A percentile compares a stretch with the other conserved stretches of the same genome.
Conservation (phyloP, 2,797 vertebrate genomes). For the Crenichthys baileyi region DNA sequence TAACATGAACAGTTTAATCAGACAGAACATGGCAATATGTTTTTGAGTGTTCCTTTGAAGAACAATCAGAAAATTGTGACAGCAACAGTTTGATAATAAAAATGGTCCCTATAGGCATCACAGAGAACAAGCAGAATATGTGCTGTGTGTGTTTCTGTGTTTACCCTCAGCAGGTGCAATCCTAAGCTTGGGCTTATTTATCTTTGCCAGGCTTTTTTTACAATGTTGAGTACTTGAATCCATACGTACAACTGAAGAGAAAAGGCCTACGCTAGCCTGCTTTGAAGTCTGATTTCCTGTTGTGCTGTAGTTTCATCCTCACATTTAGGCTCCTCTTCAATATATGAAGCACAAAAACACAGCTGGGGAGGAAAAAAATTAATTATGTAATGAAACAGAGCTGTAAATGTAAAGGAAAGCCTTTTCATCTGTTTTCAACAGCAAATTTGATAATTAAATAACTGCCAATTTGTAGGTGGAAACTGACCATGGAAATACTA, state of each 20-base stretch:
- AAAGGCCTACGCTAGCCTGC: conserved; percentile 22
- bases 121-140: not conserved
- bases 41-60: not conserved
- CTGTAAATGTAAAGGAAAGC: conserved; percentile 21
- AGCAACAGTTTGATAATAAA: not conserved
- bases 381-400: conserved; percentile 9
- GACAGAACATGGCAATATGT: conserved; percentile 46
- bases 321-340: conserved; percentile 34
- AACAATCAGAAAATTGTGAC: not conserved
- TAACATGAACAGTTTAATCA: conserved; percentile 44
- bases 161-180: not conserved
- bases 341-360: conserved; percentile 11
- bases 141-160: not conserved
- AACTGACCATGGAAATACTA: conserved; percentile 39
- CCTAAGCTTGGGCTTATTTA: not conserved
- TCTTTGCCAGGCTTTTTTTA: conserved; percentile 41
- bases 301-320: conserved; percentile 35
- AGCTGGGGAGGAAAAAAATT: conserved; percentile 14
- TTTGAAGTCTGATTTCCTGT: conserved; percentile 57
- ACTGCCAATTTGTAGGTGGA: conserved; percentile 43
- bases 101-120: not conserved
- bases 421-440: conserved; percentile 3
- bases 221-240: conserved; percentile 43
- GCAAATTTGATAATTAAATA: conserved; percentile 36
- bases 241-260: conserved; percentile 29